phyloP scores from a whole-genome alignment of 2,797 vertebrate genomes.

The Uromys caudimaculatus region DNA sequence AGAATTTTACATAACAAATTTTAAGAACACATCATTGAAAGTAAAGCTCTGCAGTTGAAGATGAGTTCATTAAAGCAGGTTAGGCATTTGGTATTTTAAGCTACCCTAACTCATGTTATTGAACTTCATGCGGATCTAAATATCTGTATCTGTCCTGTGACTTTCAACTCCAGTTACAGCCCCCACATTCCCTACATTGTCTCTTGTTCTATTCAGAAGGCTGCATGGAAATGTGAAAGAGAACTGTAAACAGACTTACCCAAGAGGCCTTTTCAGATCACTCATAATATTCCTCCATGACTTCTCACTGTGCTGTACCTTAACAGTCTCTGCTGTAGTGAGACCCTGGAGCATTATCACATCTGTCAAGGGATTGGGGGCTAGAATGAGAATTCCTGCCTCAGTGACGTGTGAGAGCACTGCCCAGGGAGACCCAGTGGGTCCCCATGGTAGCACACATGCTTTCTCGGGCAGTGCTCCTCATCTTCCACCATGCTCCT shows the following conservation, averaged over 20 bases:
- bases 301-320: neutral
- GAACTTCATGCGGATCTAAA: neutral
- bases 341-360: neutral
- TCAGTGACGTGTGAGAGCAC: neutral
- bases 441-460: neutral
- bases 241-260: neutral
- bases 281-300: neutral
- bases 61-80: neutral
- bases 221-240: neutral
- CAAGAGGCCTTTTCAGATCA: conserved; percentile 35
- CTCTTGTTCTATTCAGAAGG: neutral
- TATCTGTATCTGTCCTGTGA: neutral
- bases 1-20: conserved; percentile 34
- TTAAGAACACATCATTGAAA: conserved; percentile 39
- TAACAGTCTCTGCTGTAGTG: neutral
- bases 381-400: neutral
- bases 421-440: neutral
- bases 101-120: neutral
- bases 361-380: neutral
- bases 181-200: neutral
- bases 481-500: neutral
- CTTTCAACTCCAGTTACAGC: neutral
- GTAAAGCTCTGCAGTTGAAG: conserved; percentile 25
- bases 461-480: neutral
- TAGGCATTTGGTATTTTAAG: neutral